Conservation (phyloP, 2,888 invertebrate species). For the Lamellibrachia satsuma region DNA sequence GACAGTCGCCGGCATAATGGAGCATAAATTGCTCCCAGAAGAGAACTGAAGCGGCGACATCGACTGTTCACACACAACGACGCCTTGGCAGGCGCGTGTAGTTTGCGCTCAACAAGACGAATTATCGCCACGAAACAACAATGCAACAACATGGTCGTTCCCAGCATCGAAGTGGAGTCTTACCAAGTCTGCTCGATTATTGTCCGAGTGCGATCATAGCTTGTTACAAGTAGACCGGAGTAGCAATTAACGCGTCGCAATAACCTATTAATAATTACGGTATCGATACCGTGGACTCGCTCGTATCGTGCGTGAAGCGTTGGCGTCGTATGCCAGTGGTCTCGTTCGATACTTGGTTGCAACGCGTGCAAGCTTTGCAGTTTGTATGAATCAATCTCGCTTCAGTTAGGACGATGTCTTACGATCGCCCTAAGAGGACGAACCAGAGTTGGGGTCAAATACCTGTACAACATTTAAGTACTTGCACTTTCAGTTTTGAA, state of each 20-base stretch:
- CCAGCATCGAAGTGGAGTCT: not conserved
- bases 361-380: not conserved
- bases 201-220: not conserved
- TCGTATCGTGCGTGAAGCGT: not conserved
- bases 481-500: not conserved
- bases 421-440: not conserved
- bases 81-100: not conserved
- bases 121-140: not conserved
- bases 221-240: not conserved
- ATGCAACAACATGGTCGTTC: not conserved
- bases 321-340: not conserved
- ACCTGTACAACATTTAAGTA: not conserved
- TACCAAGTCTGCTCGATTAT: not conserved
- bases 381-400: not conserved
- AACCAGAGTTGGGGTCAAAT: not conserved
- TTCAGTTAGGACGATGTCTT: not conserved
- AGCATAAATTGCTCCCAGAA: not conserved
- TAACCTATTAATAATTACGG: not conserved
- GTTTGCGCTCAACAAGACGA: not conserved
- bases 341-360: not conserved
- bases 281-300: not conserved
- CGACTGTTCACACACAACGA: not conserved
- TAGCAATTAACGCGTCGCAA: not conserved
- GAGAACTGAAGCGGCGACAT: not conserved
- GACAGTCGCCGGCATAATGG: not conserved